Base-by-base conservation (phyloP, 2,113 vertebrate genomes). In the Crypturellus undulatus region DNA sequence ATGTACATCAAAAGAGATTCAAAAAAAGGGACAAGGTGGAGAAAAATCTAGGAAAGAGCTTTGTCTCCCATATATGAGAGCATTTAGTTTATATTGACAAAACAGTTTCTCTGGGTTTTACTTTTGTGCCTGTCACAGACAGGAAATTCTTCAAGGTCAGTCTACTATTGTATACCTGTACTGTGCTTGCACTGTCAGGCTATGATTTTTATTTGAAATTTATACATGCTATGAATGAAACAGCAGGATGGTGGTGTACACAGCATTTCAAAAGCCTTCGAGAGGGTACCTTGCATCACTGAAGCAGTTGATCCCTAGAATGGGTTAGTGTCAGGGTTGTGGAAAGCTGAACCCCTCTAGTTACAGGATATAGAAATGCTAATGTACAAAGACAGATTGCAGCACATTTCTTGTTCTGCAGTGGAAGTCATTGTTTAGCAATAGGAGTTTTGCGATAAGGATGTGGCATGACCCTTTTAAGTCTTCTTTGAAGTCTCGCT, bases 111-210 rank as follows among this genome's bases (percentile, higher is more conserved):
- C 15, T 72, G 36, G 49, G 52, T 38, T 77, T 72, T 64, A 45
- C 32, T 72, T 68, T 22, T 67, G 51, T 67, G 26, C 38, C 32
- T 67, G 34, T 91, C 36, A 16, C 1, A 13, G 47, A 12, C 12
- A 34, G 1, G 3, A 62, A 59, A 36, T 49, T 11, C 25, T 52
- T 75, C 6, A 22, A 51, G 87, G 51, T 25, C 32, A 10, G 2
- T 25, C 30, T 54, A 42, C 25, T n/a, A 6, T 6, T 47, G 16
- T 45, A 13, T 26, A n/a, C 0, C 0, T 42, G 10, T 58, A 40
- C 3, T 4, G 4, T 45, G 73, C 38, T 60, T 60, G 47, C 4
- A 5, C 40, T 73, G 63, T 54, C 18, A 28, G 70, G 40, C 49
- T 34, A 2, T 67, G 63, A 13, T 9, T 15, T 56, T 32, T 58